Percentiles rank a stretch among this genome's conserved stretches.
These are phyloP conservation scores for Drosophila sechellia DNA, from an alignment of 1,140 invertebrate species.

Conservation along the genomic window DNA sequence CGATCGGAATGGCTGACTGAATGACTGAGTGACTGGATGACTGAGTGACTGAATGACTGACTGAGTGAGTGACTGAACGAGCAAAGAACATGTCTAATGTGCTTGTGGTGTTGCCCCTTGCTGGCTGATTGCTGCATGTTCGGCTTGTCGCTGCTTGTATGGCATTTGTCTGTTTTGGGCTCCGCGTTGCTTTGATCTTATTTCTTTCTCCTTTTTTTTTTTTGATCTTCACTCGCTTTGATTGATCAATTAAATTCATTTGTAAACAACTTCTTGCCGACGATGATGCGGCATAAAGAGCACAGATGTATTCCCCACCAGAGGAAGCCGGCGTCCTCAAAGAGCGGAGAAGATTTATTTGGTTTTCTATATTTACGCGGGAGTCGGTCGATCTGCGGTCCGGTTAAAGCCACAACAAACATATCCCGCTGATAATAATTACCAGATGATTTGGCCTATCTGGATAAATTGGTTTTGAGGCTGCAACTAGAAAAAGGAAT, in stretches of 20 bases:
- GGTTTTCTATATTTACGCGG: conserved; percentile 47
- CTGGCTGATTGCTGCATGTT: conserved; percentile 67
- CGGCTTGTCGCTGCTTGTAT: conserved; percentile 66
- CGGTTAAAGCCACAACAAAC: conserved; percentile 32
- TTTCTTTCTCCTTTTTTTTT: conserved; percentile 51
- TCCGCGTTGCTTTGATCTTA: conserved; percentile 74
- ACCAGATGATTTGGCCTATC: conserved; percentile 32
- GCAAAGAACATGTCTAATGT: conserved; percentile 73
- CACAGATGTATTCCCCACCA: conserved; percentile 20
- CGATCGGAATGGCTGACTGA: conserved; percentile 39
- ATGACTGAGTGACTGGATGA: conserved; percentile 31
- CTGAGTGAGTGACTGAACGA: conserved; percentile 51
- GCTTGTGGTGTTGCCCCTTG: conserved; percentile 34
- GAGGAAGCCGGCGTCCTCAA: conserved; percentile 45
- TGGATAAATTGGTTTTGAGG: conserved; percentile 7
- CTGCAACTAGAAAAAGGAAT: conserved; percentile 4
- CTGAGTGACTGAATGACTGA: conserved; percentile 19
- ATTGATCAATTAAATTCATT: conserved; percentile 84
- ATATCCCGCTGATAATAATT: conserved; percentile 46
- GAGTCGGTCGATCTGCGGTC: conserved; percentile 11
- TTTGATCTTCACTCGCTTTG: conserved; percentile 82
- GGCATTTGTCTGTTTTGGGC: conserved; percentile 79
- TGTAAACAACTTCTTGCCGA: conserved; percentile 71
- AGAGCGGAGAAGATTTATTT: conserved; percentile 42
- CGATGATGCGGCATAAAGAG: conserved; percentile 49